Evolutionary conservation across 2,113 vertebrate species (phyloP).

Genomic region (Ia io): DNA sequence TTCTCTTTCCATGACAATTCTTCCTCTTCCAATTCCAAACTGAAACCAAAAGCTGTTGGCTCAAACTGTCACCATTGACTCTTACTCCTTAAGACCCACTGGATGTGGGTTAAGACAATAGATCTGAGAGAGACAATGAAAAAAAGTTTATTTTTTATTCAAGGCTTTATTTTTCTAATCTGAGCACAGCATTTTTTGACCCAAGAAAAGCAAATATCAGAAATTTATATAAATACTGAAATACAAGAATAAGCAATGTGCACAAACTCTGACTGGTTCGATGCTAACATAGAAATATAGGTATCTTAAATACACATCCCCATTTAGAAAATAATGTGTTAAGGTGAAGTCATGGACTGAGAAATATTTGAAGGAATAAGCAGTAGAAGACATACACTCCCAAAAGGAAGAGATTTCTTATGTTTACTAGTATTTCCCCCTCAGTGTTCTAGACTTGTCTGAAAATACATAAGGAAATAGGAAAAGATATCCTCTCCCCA

Average conservation of each 20-base stretch:
- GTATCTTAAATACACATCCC: not conserved
- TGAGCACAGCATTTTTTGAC: not conserved
- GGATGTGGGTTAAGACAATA: not conserved
- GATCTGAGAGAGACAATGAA: not conserved
- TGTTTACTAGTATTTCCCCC: not conserved
- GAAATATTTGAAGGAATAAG: not conserved
- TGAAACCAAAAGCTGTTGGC: not conserved
- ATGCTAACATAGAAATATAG: not conserved
- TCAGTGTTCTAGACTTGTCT: not conserved
- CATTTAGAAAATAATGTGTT: not conserved
- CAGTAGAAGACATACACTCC: not conserved
- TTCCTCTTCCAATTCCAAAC: not conserved
- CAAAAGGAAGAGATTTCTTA: not conserved
- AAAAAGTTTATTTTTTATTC: not conserved
- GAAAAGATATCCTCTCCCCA: not conserved
- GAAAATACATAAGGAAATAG: not conserved
- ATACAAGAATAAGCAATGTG: not conserved
- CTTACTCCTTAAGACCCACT: not conserved
- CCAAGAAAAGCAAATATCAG: constrained; percentile 12
- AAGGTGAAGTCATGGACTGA: not conserved
- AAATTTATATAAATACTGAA: constrained; percentile 10
- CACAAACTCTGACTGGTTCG: not conserved
- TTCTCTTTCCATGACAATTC: not conserved
- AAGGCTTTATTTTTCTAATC: not conserved
- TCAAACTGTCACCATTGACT: not conserved